Evolutionary conservation across 2,113 vertebrate species (phyloP), one percentile per base, ranked within the genome.

Genomic region (Diadophis punctatus): DNA sequence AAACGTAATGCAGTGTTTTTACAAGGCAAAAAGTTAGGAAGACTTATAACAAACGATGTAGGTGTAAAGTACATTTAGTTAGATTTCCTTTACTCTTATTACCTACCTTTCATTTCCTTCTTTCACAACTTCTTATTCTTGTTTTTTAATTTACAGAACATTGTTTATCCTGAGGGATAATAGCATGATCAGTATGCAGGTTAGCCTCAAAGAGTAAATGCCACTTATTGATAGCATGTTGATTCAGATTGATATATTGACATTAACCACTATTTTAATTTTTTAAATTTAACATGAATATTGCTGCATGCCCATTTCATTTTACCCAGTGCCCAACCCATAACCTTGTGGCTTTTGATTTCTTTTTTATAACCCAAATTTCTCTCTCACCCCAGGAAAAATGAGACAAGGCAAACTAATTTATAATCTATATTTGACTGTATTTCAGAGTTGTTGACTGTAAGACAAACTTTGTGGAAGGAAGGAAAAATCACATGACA

Each of bases 371-470:
- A 25, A 30, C 48, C 86, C 86, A 49, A 49, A 63, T 1, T 7
- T 23, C 11, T 27, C 23, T 52, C 34, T 43, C 74, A 74, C 34
- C 74, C 74, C 74, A 80, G 74, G 74, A 80, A 95, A 56, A 95
- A 95, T 0, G 20, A 96, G 93, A 53, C 92, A 88, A 80, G 34
- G 74, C 22, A 80, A 80, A 80, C 18, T 80, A 91, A 92, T 0
- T 0, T 0, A 88, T 96, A 95, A 92, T 94, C 46, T 90, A 89
- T 93, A 94, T 93, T 91, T 94, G 93, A 95, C 94, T 97, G 95
- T 96, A 96, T 97, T 96, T 97, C 96, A 96, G 95, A 97, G 95
- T 94, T 96, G 93, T 87, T 96, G 94, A 93, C 95, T 94, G 92
- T 96, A 97, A 97, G 74, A 96, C 96, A 96, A 96, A 95, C 92